Evolutionary conservation across 2,113 vertebrate genomes (phyloP).

Genomic region (Mellivora capensis): DNA sequence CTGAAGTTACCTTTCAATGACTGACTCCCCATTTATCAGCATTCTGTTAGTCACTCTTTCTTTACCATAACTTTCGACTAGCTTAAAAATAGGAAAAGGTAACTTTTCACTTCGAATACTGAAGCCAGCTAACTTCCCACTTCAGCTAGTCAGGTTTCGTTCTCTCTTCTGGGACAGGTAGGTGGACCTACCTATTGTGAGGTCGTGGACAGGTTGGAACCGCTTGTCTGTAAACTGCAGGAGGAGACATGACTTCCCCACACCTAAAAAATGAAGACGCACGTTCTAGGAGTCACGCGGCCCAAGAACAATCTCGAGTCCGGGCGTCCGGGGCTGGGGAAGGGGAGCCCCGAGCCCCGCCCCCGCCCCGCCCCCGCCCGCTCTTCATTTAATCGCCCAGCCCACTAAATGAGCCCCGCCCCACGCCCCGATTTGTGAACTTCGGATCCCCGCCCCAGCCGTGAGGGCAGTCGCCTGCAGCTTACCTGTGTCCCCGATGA

Average conservation of each 20-base stretch:
- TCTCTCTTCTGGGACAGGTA: neutral
- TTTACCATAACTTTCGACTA: neutral
- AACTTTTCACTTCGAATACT: neutral
- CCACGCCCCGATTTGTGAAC: neutral
- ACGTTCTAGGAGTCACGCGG: neutral
- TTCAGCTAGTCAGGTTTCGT: neutral
- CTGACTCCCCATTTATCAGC: neutral
- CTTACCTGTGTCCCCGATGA: conserved; percentile 82
- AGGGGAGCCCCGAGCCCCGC: conserved; percentile 25
- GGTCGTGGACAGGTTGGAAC: conserved; percentile 93
- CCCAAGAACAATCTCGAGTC: accelerated
- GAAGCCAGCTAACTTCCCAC: neutral
- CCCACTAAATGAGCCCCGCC: conserved; percentile 62
- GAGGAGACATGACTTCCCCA: conserved; percentile 94
- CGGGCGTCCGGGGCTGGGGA: accelerated
- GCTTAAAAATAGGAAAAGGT: neutral
- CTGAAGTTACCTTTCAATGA: conserved; percentile 14
- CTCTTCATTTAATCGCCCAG: neutral
- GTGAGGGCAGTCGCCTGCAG: neutral
- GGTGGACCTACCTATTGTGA: conserved; percentile 90
- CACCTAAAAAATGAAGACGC: conserved; percentile 79
- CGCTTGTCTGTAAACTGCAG: conserved; percentile 95
- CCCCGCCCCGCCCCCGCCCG: conserved; percentile 42
- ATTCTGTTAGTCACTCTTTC: neutral
- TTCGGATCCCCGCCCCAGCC: neutral